phyloP scores from a whole-genome alignment of 2,888 invertebrate species.

The Eurois occulta region DNA sequence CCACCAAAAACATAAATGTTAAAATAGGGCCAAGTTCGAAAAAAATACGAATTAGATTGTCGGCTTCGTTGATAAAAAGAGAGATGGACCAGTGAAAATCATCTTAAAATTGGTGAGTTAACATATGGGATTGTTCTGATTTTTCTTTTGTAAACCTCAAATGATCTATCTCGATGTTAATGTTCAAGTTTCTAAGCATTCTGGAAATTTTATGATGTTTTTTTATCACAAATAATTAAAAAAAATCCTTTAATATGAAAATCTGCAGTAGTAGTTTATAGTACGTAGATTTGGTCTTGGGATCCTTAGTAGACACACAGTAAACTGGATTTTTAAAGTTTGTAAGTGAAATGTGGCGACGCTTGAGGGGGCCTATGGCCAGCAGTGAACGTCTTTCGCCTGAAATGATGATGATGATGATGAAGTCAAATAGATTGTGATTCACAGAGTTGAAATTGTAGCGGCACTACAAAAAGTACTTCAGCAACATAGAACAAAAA shows the following conservation, averaged over 20 bases:
- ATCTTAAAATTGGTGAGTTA: neutral
- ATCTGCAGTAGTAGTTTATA: too few relatives aligned
- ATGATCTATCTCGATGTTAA: neutral
- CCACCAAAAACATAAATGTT: neutral
- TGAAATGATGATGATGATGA: too few relatives aligned
- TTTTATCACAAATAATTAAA: too few relatives aligned
- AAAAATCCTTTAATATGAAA: too few relatives aligned
- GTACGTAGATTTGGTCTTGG: too few relatives aligned
- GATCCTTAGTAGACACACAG: too few relatives aligned
- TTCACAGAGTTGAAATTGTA: neutral
- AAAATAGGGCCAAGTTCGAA: slow-evolving; percentile 13
- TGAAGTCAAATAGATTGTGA: neutral
- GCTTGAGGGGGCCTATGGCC: too few relatives aligned
- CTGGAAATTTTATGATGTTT: neutral
- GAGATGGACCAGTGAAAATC: neutral
- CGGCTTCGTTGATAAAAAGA: neutral
- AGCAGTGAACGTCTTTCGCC: too few relatives aligned
- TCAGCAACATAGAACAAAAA: too few relatives aligned
- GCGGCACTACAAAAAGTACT: too few relatives aligned
- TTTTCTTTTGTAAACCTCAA: neutral
- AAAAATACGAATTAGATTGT: neutral
- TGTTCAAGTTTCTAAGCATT: neutral
- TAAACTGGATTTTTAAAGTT: too few relatives aligned
- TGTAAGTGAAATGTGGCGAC: neutral
- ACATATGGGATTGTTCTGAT: neutral